These are phyloP conservation scores for Fopius arisanus DNA, from an alignment of 1,140 invertebrate species.

Conservation along the genomic window DNA sequence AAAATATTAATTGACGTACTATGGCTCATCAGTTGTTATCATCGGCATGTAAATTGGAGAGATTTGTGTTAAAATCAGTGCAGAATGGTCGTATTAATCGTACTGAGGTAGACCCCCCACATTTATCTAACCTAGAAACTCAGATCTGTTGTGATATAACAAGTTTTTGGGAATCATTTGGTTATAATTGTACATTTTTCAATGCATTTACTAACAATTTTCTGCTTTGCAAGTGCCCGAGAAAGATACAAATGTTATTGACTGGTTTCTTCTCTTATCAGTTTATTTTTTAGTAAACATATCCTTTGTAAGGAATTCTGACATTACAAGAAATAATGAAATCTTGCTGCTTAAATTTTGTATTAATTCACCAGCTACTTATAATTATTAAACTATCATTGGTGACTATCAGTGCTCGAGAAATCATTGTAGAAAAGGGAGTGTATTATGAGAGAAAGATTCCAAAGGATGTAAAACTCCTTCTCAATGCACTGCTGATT, in stretches of 20 bases:
- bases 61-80: constrained; percentile 50
- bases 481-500: background rate
- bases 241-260: too few species aligned
- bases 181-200: background rate
- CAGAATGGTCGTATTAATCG: constrained; percentile 51
- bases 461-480: background rate
- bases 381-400: too few species aligned
- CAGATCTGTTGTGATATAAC: constrained; percentile 39
- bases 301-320: too few species aligned
- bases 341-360: too few species aligned
- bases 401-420: too few species aligned
- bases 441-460: too few species aligned
- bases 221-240: too few species aligned
- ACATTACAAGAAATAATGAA: too few species aligned
- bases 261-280: too few species aligned
- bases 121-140: constrained; percentile 49
- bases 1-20: constrained; percentile 42
- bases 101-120: constrained; percentile 47
- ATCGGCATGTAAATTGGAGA: constrained; percentile 53
- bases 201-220: background rate
- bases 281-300: too few species aligned
- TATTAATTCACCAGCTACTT: too few species aligned
- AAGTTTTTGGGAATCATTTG: constrained; percentile 2
- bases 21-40: constrained; percentile 58
- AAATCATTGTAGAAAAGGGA: too few species aligned